These are phyloP conservation scores for Arctocebus calabarensis DNA, from an alignment of 2,797 vertebrate genomes.

Conservation along the genomic window DNA sequence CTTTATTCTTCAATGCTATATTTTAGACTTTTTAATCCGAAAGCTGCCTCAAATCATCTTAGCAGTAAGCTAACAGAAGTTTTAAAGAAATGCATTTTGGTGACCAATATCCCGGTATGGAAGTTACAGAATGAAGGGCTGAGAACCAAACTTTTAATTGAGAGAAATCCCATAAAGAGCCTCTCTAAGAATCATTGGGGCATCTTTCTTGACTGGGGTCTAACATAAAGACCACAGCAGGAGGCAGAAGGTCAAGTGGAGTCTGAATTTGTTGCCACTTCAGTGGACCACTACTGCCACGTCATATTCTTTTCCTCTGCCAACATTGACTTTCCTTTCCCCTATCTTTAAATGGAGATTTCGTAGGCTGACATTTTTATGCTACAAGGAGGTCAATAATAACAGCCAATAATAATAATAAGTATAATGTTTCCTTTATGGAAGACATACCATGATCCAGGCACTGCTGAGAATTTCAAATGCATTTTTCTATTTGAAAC, in stretches of 20 bases:
- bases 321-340: neutral
- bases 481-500: neutral
- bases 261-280: neutral
- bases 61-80: neutral
- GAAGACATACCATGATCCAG: neutral
- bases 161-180: neutral
- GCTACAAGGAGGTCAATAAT: neutral
- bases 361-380: neutral
- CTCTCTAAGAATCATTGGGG: neutral
- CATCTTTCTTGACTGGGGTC: neutral
- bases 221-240: neutral
- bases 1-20: neutral
- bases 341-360: neutral
- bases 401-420: neutral
- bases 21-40: constrained; percentile 50
- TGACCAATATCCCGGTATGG: neutral
- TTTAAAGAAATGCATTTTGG: neutral
- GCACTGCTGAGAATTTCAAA: neutral
- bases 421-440: neutral
- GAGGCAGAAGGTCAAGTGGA: neutral
- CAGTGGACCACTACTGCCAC: neutral
- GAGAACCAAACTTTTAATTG: neutral
- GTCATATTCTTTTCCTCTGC: neutral
- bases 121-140: neutral
- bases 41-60: constrained; percentile 34